A percentile compares a stretch with the other conserved stretches of the same genome.
These are phyloP conservation scores for Glaucidium brasilianum DNA, from an alignment of 2,113 vertebrate genomes.

Conservation along the genomic window DNA sequence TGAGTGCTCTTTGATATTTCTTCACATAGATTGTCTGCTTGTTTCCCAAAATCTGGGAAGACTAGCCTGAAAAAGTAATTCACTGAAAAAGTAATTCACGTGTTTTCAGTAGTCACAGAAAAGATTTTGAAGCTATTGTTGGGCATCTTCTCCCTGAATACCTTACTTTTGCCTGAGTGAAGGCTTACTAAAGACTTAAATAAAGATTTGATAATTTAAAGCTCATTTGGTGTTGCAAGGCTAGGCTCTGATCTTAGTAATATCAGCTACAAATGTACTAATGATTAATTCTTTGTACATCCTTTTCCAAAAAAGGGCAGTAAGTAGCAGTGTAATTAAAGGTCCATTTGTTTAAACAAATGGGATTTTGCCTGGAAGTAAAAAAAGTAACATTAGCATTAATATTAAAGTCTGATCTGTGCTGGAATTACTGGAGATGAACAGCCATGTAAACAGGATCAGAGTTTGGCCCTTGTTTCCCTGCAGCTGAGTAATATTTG, in stretches of 20 bases:
- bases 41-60: neutral
- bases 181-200: neutral
- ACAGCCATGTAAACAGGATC: neutral
- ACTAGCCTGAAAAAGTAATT: neutral
- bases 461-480: constrained; percentile 14
- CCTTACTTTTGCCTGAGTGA: neutral
- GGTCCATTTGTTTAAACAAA: neutral
- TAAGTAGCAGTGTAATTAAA: constrained; percentile 1
- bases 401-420: neutral
- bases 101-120: neutral
- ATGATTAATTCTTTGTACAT: neutral
- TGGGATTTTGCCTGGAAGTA: neutral
- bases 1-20: constrained; percentile 7
- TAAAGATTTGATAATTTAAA: neutral
- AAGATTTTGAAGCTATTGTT: neutral
- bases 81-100: neutral
- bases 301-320: neutral
- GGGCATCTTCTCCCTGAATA: neutral
- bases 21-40: neutral
- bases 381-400: neutral
- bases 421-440: neutral
- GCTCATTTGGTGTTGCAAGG: neutral
- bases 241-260: neutral
- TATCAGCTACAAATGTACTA: neutral
- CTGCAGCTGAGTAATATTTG: constrained; percentile 4